phyloP scores from a whole-genome alignment of 2,797 vertebrate genomes.

The Carapus acus region DNA sequence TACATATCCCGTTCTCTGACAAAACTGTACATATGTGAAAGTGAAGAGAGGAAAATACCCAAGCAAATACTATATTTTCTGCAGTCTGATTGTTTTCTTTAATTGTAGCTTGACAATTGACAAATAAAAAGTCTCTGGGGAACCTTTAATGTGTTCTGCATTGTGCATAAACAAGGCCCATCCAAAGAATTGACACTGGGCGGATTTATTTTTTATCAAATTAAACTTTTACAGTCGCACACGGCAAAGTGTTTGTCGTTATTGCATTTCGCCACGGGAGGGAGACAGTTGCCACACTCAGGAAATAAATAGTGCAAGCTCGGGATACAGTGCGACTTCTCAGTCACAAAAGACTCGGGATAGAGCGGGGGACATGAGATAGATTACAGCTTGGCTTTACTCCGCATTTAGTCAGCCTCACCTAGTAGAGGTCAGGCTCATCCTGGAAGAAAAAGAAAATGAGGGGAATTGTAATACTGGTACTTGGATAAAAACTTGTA shows the following conservation, averaged over 20 bases:
- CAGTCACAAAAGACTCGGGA: no score
- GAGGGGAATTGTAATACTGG: no score
- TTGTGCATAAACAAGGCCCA: slow-evolving; percentile 4
- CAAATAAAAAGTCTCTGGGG: slow-evolving; percentile 66
- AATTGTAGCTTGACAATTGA: slow-evolving; percentile 80
- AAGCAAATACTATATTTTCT: slow-evolving; percentile 83
- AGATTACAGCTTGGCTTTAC: not conserved
- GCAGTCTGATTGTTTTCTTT: slow-evolving; percentile 80
- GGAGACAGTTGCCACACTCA: slow-evolving; percentile 41
- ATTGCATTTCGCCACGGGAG: slow-evolving; percentile 53
- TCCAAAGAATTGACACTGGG: not conserved
- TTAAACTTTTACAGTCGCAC: slow-evolving; percentile 35
- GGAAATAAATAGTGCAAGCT: no score
- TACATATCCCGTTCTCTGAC: slow-evolving; percentile 76
- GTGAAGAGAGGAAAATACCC: slow-evolving; percentile 75
- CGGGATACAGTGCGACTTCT: no score
- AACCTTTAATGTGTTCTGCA: slow-evolving; percentile 37
- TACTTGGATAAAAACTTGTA: no score
- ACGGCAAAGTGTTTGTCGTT: slow-evolving; percentile 55
- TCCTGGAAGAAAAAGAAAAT: slow-evolving; percentile 53
- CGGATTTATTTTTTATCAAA: not conserved
- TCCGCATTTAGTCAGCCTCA: slow-evolving; percentile 37
- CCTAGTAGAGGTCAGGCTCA: slow-evolving; percentile 43
- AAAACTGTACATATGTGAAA: slow-evolving; percentile 80
- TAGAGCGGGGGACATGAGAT: no score